These are phyloP conservation scores for Lepisosteus oculatus DNA, from an alignment of 2,113 vertebrate genomes.

Conservation along the genomic window DNA sequence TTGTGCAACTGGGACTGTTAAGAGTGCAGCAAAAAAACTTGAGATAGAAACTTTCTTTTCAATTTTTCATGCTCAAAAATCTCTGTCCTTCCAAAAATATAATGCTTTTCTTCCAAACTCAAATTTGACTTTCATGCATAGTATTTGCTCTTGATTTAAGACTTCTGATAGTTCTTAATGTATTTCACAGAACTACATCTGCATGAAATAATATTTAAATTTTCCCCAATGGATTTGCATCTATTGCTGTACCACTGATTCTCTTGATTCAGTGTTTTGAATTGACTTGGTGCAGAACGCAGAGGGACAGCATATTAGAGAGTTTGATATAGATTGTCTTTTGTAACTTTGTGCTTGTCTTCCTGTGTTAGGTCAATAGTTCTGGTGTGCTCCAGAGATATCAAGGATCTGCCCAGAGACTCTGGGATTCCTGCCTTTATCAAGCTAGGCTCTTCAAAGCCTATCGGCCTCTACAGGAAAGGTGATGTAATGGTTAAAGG, in stretches of 20 bases:
- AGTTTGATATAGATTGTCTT: background rate
- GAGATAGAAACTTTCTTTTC: background rate
- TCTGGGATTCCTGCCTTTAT: slow-evolving; percentile 41
- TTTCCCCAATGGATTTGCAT: background rate
- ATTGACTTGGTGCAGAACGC: slow-evolving; percentile 4
- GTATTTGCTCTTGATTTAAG: too few species aligned
- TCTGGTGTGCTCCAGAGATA: slow-evolving; percentile 48
- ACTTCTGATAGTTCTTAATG: too few species aligned
- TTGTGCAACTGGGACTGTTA: slow-evolving; percentile 19
- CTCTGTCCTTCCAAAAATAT: background rate
- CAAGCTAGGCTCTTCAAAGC: slow-evolving; percentile 35
- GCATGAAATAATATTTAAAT: background rate
- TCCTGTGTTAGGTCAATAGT: slow-evolving; percentile 42
- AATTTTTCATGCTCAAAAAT: background rate
- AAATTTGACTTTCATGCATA: too few species aligned
- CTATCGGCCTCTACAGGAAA: slow-evolving; percentile 30
- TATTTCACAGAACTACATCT: background rate
- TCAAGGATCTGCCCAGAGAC: slow-evolving; percentile 9
- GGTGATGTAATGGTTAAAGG: slow-evolving; percentile 42
- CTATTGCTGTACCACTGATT: background rate
- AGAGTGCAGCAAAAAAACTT: background rate
- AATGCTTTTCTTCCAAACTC: too few species aligned
- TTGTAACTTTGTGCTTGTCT: slow-evolving; percentile 9
- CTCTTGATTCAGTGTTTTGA: slow-evolving; percentile 1
- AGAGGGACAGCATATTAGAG: background rate